Evolutionary conservation across 2,888 invertebrate genomes (phyloP), one percentile per base, ranked within the genome.

Genomic region (Nemotelus nigrinus): DNA sequence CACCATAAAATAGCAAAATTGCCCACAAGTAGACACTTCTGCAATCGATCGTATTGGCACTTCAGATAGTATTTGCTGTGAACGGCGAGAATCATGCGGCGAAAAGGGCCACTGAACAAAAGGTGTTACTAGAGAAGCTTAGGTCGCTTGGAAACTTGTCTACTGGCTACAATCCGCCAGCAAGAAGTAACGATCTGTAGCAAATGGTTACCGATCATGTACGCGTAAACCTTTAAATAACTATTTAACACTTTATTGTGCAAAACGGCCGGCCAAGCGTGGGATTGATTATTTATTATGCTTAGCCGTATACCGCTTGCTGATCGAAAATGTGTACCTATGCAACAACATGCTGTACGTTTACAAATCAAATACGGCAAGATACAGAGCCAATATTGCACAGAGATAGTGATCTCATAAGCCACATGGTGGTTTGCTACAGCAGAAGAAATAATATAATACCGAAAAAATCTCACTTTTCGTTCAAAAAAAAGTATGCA

Each of bases 1-100:
- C 72, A 78, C 48, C 71, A 67, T 76, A 67, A 76, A 76, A 67
- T 76, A 76, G 58, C 65, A 50, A 58, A 64, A 55, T 47, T 47
- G 50, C 63, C 50, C 10, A 63, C 74, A 57, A 43, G 1, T 43
- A 48, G 2, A 8, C 6, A 53, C 43, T 55, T 43, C 5, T 25
- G 55, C 70, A 41, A 70, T 41, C 39, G 39, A 55, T 53, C 41
- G 39, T 60, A 60, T 25, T 25, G 60, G 41, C 39, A 60, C 25
- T 4, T 7, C 8, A 4, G 25, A 58, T 25, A 25, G 25, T 25
- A 25, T 25, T 25, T 25, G 25, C 25, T 25, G 25, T 25, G 25
- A 25, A 25, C 25, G 25, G 25, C 25, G 1, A 57, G 25, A 57
- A 57, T 25, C 10, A 57, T 25, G 57, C 3, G n/a, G 57, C 57